Conservation (phyloP, 2,797 vertebrate species). For the Bradypus variegatus region DNA sequence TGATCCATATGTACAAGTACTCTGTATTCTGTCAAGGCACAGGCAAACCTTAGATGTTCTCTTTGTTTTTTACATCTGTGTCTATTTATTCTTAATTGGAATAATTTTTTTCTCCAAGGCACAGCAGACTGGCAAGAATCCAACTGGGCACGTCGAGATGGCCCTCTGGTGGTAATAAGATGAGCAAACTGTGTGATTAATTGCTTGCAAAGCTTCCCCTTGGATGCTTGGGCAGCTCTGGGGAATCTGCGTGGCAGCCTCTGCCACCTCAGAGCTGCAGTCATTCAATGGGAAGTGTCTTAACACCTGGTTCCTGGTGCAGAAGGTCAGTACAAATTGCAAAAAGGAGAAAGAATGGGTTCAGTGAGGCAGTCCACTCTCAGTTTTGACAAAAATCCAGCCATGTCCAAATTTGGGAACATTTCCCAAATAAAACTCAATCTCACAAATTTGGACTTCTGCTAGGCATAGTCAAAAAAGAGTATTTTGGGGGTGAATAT, state of each 20-base stretch:
- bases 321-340: not conserved
- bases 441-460: not conserved
- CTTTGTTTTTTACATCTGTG: not conserved
- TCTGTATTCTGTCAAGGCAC: not conserved
- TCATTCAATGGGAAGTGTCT: not conserved
- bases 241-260: not conserved
- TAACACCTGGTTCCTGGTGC: not conserved
- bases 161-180: not conserved
- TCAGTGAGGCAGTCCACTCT: not conserved
- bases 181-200: not conserved
- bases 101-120: not conserved
- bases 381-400: not conserved
- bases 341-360: not conserved
- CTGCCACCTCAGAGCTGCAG: too few species aligned
- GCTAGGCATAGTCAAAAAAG: not conserved
- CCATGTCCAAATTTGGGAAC: not conserved
- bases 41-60: not conserved
- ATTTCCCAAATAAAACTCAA: not conserved
- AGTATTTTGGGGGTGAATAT: not conserved
- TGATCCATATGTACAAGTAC: accelerated
- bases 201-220: not conserved
- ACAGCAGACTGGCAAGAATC: not conserved
- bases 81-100: not conserved
- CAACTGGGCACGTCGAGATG: not conserved
- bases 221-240: not conserved